These are phyloP conservation scores for Periparus ater DNA, from an alignment of 2,797 vertebrate genomes.

Conservation along the genomic window DNA sequence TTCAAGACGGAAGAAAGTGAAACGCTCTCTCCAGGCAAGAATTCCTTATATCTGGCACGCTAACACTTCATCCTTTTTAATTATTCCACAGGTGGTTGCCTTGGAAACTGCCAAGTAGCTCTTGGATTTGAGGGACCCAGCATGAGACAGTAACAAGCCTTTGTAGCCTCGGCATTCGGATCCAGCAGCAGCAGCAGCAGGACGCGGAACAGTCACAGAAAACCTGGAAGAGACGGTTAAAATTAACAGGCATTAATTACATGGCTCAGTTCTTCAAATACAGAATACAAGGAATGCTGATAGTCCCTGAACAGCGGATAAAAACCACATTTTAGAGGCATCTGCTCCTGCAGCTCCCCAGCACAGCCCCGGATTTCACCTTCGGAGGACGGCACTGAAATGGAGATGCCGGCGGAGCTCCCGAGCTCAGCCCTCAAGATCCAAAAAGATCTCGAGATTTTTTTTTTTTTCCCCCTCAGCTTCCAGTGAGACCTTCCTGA, in stretches of 20 bases:
- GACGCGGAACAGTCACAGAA: neutral
- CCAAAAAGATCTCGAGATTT: neutral
- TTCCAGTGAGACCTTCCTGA: neutral
- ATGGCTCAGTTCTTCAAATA: neutral
- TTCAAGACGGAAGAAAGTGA: neutral
- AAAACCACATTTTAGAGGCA: neutral
- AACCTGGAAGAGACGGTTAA: slow-evolving; percentile 34
- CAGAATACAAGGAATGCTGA: fast-evolving
- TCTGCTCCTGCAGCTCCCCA: neutral
- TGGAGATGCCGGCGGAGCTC: neutral
- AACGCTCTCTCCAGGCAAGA: slow-evolving; percentile 33
- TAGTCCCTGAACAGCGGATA: fast-evolving
- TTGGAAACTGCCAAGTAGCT: slow-evolving; percentile 68
- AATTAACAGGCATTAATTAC: neutral
- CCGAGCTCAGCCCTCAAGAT: neutral
- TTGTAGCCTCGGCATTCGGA: neutral
- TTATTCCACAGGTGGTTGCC: slow-evolving; percentile 69
- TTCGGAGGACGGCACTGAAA: neutral
- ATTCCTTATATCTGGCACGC: slow-evolving; percentile 32
- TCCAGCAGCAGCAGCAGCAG: neutral
- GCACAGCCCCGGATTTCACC: neutral
- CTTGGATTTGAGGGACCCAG: slow-evolving; percentile 23
- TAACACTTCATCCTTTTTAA: slow-evolving; percentile 62
- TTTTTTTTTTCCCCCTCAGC: neutral
- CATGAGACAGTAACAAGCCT: slow-evolving; percentile 4